These are phyloP conservation scores for Galerucella nymphaeae DNA, from an alignment of 2,888 invertebrate genomes.

Conservation along the genomic window DNA sequence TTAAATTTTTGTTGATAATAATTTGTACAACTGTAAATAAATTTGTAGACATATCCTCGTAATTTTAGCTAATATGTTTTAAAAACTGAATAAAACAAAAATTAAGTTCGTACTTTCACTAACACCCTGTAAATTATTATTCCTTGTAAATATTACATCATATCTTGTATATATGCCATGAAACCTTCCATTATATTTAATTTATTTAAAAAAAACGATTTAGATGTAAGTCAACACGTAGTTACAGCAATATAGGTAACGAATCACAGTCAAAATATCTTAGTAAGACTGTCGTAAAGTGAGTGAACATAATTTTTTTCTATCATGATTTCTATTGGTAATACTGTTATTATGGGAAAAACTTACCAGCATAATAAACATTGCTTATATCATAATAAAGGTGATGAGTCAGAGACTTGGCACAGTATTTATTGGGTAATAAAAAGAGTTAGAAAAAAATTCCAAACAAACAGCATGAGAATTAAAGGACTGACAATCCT, in stretches of 20 bases:
- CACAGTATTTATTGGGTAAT: no score
- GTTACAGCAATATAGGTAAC: slow-evolving; percentile 58
- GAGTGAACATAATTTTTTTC: background rate
- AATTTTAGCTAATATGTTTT: slow-evolving; percentile 30
- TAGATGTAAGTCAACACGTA: slow-evolving; percentile 48
- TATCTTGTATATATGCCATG: slow-evolving; percentile 50
- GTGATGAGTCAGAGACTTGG: no score
- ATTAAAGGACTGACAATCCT: no score
- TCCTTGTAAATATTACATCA: slow-evolving; percentile 49
- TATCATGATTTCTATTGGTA: no score
- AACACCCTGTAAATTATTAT: slow-evolving; percentile 27
- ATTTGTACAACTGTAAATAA: slow-evolving; percentile 32
- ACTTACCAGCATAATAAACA: no score
- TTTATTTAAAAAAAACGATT: slow-evolving; percentile 45
- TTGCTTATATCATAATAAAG: no score
- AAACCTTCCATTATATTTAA: slow-evolving; percentile 49
- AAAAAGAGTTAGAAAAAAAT: no score
- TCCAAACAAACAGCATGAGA: no score
- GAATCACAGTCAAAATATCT: slow-evolving; percentile 59
- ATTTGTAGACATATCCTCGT: slow-evolving; percentile 43
- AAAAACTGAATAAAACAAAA: background rate
- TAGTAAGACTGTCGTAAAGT: slow-evolving; percentile 46
- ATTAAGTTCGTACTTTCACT: background rate
- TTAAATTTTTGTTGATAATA: background rate
- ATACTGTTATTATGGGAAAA: no score